phyloP scores from a whole-genome alignment of 2,888 invertebrate species.

The Spisula subtruncata region DNA sequence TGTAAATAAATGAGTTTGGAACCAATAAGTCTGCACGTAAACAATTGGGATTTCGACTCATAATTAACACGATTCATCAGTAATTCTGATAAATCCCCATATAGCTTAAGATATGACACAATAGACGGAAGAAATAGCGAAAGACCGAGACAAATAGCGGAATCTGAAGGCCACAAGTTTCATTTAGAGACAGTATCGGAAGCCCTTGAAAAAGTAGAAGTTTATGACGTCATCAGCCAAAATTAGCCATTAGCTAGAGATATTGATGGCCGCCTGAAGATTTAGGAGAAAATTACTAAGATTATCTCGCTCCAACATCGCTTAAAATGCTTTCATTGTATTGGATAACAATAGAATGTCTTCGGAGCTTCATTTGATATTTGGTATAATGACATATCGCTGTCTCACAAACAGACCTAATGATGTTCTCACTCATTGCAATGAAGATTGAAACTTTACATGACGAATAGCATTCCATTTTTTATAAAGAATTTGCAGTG shows the following conservation, averaged over 20 bases:
- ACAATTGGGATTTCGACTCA: too few species aligned
- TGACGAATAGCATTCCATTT: neutral
- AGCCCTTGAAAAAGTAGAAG: neutral
- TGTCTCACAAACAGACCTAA: conserved; percentile 12
- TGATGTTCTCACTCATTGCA: neutral
- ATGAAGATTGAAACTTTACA: neutral
- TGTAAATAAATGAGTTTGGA: too few species aligned
- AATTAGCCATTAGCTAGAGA: conserved; percentile 7
- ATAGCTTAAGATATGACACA: too few species aligned
- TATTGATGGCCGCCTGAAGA: neutral
- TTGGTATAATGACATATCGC: conserved; percentile 12
- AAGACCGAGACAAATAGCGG: neutral
- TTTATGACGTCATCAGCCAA: neutral
- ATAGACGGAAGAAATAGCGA: too few species aligned
- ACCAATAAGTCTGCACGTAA: too few species aligned
- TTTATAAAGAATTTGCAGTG: neutral
- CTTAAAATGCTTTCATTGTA: conserved; percentile 21
- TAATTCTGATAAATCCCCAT: too few species aligned
- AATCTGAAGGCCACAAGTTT: neutral
- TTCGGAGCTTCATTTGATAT: conserved; percentile 2
- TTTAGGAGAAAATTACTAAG: conserved; percentile 19
- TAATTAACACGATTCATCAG: too few species aligned
- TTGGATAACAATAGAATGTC: neutral
- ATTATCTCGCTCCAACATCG: conserved; percentile 10
- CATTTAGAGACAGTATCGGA: neutral